phyloP scores from a whole-genome alignment of 2,797 vertebrate species.

The Lepus townsendii region DNA sequence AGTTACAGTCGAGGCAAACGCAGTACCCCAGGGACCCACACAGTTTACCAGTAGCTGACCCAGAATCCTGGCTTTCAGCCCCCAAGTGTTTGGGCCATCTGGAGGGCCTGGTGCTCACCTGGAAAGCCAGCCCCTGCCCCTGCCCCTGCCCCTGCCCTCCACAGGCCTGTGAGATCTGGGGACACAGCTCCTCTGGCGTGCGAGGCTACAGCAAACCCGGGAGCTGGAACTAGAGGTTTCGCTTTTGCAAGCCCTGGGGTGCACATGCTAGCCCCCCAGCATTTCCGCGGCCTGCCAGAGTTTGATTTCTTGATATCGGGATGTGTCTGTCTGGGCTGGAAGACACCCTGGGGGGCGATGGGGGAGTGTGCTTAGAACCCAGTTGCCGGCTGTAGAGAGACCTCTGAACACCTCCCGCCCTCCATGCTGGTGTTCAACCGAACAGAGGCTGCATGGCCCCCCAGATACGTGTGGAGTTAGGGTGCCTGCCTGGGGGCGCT shows the following conservation, averaged over 20 bases:
- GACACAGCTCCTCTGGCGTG: not conserved
- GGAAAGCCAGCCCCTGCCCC: no score
- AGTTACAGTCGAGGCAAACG: not conserved
- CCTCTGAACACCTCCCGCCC: no score
- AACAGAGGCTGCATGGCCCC: not conserved
- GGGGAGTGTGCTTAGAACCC: not conserved
- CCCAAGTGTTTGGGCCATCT: not conserved
- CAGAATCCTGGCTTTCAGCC: not conserved
- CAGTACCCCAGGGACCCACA: not conserved
- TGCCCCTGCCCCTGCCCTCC: no score
- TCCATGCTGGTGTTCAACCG: not conserved
- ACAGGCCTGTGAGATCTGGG: no score
- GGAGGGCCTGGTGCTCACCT: not conserved
- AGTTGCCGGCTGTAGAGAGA: not conserved
- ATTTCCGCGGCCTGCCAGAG: not conserved
- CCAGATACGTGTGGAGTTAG: not conserved
- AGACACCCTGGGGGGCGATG: accelerated
- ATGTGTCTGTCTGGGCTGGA: not conserved
- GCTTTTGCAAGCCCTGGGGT: not conserved
- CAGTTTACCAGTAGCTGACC: not conserved
- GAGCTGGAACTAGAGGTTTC: not conserved
- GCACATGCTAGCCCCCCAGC: no score
- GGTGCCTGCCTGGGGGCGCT: not conserved
- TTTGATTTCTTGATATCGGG: not conserved
- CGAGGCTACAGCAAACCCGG: not conserved